Evolutionary conservation across 1,140 invertebrate genomes (phyloP).

Genomic region (Heterodera carotae): DNA sequence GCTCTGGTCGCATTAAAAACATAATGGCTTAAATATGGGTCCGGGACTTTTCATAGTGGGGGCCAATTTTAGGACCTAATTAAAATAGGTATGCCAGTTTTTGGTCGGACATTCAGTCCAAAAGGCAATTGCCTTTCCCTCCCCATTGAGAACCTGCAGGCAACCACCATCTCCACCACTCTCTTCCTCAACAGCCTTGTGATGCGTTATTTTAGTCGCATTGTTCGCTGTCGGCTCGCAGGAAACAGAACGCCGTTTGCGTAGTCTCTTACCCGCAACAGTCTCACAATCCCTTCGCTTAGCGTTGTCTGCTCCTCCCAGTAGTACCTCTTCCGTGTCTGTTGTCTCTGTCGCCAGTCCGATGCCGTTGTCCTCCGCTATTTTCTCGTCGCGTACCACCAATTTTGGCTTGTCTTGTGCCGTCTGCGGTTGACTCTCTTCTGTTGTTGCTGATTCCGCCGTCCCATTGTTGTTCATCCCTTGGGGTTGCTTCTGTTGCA

Average conservation of each 20-base stretch:
- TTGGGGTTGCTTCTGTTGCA: background rate
- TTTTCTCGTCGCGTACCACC: background rate
- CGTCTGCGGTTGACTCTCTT: background rate
- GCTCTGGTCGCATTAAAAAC: too few relatives aligned
- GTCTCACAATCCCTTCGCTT: background rate
- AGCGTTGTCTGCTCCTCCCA: background rate
- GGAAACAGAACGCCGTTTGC: conserved; percentile 24
- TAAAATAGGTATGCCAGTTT: too few relatives aligned
- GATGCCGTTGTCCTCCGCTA: background rate
- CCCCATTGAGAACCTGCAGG: background rate
- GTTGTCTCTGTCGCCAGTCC: background rate
- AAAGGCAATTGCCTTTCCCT: too few relatives aligned
- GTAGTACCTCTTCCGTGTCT: too few relatives aligned
- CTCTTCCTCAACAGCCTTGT: background rate
- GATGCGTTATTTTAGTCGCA: background rate
- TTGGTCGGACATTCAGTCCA: too few relatives aligned
- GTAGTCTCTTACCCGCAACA: background rate
- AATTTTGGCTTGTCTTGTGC: background rate
- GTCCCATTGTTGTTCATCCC: background rate
- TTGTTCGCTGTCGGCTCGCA: conserved; percentile 5
- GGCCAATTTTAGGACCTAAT: too few relatives aligned
- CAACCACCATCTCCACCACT: background rate
- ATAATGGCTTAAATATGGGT: too few relatives aligned
- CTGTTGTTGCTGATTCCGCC: too few relatives aligned
- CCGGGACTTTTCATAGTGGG: background rate